A percentile compares a stretch with the other conserved stretches of the same genome.
These are phyloP conservation scores for Seriola rivoliana DNA, from an alignment of 2,113 vertebrate genomes.

Conservation along the genomic window DNA sequence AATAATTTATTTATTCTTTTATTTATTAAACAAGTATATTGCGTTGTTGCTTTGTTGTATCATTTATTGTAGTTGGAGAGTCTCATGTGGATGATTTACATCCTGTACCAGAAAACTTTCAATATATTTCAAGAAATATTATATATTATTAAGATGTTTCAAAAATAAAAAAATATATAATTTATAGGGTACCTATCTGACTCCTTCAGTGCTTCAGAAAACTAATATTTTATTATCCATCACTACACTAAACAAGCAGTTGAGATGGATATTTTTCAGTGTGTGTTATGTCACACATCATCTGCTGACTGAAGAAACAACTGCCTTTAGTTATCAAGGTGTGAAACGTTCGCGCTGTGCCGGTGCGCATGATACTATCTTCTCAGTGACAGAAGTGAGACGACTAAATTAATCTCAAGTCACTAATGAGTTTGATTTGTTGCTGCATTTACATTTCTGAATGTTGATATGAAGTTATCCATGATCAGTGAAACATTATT, in stretches of 20 bases:
- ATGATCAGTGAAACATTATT: conserved; percentile 15
- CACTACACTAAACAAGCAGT: neutral
- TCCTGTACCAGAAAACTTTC: too few relatives aligned
- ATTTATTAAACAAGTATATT: too few relatives aligned
- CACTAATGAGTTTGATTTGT: conserved; percentile 42
- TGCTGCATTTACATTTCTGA: conserved; percentile 31
- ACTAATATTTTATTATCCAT: neutral
- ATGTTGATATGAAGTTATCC: conserved; percentile 22
- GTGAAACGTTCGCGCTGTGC: conserved; percentile 21
- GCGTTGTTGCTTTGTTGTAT: too few relatives aligned
- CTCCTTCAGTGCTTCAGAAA: neutral
- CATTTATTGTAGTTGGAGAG: too few relatives aligned
- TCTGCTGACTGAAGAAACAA: conserved; percentile 61
- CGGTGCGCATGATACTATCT: conserved; percentile 41
- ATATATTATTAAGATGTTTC: too few relatives aligned
- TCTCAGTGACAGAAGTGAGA: conserved; percentile 32
- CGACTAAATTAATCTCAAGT: conserved; percentile 31
- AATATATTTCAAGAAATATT: too few relatives aligned
- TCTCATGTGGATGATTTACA: too few relatives aligned
- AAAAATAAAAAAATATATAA: neutral
- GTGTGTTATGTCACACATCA: conserved; percentile 42
- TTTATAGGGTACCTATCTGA: conserved; percentile 1
- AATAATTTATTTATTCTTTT: too few relatives aligned
- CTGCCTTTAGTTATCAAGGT: conserved; percentile 70
- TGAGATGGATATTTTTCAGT: conserved; percentile 6